Base-by-base conservation (phyloP, 1,140 invertebrate species). In the Hylaeus volcanicus region DNA sequence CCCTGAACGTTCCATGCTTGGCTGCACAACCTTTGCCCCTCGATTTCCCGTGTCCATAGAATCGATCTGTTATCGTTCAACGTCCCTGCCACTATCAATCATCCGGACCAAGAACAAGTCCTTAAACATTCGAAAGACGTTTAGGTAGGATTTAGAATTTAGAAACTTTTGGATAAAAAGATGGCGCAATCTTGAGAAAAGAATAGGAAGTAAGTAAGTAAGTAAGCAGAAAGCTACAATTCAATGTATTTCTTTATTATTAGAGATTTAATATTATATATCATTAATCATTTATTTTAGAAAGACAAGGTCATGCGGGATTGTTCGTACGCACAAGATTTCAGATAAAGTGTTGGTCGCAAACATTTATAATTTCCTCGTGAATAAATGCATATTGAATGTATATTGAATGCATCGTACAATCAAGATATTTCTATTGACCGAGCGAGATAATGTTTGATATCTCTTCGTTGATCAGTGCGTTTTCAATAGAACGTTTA, bases 1-100 rank as follows among this genome's bases (percentile, higher is more conserved):
- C 83, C 83, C 55, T 70, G 70, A 81, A 82, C 69, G 60, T 53
- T 81, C 63, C 73, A 86, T 56, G 84, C 73, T 82, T 73, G 65
- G 63, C 56, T 82, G 79, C 73, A 60, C 65, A 79, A 68, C 70
- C 73, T 81, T 81, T 53, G 26, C 83, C 37, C 66, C 14, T 70
- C 65, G 58, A 26, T 77, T 64, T 68, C 48, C 43, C 41, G 15
- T 11, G 37, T 55, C n/a, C 45, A 39, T 14, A n/a, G 43, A 43
- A 78, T 82, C 79, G 83, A 72, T 86, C 71, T 26, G 56, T 81
- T 84, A 84, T 80, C 53, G 60, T n/a, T 45, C 14, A n/a, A 68
- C 51, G 41, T 85, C 66, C 26, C 41, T 53, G 26, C 39, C 12
- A 43, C 43, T 8, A 48, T 3, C 5, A 37, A 68, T 56, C 15